A percentile compares a stretch with the other conserved stretches of the same genome.
These are phyloP conservation scores for Eugnorisma glareosa DNA, from an alignment of 2,888 invertebrate genomes.

Conservation along the genomic window DNA sequence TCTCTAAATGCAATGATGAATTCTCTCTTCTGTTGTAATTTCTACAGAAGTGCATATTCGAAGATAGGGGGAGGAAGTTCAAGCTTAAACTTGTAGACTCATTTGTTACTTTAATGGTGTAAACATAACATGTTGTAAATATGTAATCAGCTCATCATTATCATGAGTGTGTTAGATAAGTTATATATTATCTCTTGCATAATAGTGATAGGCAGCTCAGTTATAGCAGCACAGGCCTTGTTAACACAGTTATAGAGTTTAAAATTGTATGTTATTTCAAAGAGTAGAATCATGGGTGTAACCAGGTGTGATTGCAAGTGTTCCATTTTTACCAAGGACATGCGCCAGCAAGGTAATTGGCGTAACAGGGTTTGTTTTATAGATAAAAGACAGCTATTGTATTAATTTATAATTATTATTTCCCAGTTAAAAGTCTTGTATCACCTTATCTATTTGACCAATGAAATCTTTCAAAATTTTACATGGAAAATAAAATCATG, in stretches of 20 bases:
- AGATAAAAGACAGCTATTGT: slow-evolving; percentile 10
- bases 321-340: slow-evolving; percentile 41
- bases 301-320: slow-evolving; percentile 33
- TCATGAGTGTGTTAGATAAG: slow-evolving; percentile 60
- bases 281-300: slow-evolving; percentile 43
- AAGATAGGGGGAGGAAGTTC: slow-evolving; percentile 85
- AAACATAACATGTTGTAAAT: slow-evolving; percentile 56
- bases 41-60: slow-evolving; percentile 86
- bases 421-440: slow-evolving; percentile 7
- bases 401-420: neutral
- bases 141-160: slow-evolving; percentile 56
- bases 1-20: slow-evolving; percentile 91
- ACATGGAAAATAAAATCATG: neutral
- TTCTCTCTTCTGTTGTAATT: slow-evolving; percentile 91
- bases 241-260: slow-evolving; percentile 38
- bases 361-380: slow-evolving; percentile 19
- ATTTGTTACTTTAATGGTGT: slow-evolving; percentile 32
- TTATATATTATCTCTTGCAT: slow-evolving; percentile 53
- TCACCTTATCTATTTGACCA: neutral
- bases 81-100: slow-evolving; percentile 71
- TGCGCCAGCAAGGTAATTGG: slow-evolving; percentile 8
- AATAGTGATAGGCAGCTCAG: slow-evolving; percentile 63
- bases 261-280: slow-evolving; percentile 35
- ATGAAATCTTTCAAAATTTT: slow-evolving; percentile 12
- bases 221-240: slow-evolving; percentile 46